Percentiles rank a stretch among this genome's conserved stretches.
Evolutionary conservation across 23 tunicate genomes (phyloP).

Genomic region (Botrylloides violaceus): DNA sequence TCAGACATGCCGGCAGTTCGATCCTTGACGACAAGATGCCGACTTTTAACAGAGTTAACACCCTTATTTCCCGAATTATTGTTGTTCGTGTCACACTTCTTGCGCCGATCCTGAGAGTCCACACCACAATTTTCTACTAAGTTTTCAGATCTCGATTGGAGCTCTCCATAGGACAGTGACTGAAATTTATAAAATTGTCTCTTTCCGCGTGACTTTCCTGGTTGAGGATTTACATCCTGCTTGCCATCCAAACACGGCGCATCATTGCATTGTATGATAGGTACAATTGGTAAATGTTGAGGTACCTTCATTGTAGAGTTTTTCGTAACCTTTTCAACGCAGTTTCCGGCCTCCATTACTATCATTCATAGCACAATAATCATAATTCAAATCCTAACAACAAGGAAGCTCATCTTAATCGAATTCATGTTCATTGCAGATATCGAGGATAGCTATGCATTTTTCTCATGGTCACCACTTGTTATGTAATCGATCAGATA

Average conservation of each 20-base stretch:
- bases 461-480: too few relatives aligned
- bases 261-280: constrained; percentile 39
- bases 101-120: background rate
- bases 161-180: constrained; percentile 2
- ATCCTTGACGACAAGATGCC: background rate
- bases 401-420: background rate
- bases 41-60: background rate
- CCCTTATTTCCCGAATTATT: constrained; percentile 5
- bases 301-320: constrained; percentile 6
- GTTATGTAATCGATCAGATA: too few relatives aligned
- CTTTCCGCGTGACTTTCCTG: background rate
- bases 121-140: background rate
- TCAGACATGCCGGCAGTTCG: constrained; percentile 7
- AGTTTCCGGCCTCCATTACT: background rate
- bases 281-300: constrained; percentile 23
- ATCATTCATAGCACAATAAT: background rate
- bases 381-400: background rate
- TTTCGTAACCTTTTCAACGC: background rate
- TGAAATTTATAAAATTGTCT: background rate
- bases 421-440: too few relatives aligned
- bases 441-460: too few relatives aligned
- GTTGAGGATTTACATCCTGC: background rate
- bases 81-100: constrained; percentile 5
- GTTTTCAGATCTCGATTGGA: background rate
- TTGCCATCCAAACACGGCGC: background rate